Base-by-base conservation (phyloP, 2,797 vertebrate species). In the Rhinichthys osculus region DNA sequence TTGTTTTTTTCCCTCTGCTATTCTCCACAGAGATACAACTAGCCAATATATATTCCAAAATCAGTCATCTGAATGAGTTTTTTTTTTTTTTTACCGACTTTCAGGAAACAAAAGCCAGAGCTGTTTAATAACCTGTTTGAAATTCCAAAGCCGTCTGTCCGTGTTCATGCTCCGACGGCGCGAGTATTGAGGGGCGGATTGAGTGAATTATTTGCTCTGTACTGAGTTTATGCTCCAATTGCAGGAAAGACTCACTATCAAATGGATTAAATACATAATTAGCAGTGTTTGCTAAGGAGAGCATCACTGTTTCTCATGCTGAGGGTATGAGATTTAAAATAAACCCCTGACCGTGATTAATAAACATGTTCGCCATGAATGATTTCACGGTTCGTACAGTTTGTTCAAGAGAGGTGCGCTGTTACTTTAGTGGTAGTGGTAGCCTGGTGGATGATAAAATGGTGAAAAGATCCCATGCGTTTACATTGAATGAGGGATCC, bases 1-100 rank as follows among this genome's bases (percentile, higher is more conserved):
- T 93, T 93, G 93, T 70, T 88, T 94, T 94, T 93, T 93, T 89
- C 40, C 84, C 76, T 83, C 81, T 81, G 86, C 89, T 82, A 91
- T 94, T 94, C 90, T 94, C 91, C 71, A 77, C 90, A 86, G 14
- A 42, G 92, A 91, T 88, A 84, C 90, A 83, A 81, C 88, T 82
- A 79, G 89, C 90, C 89, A 79, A 81, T 89, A 85, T 90, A 90
- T 92, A 90, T 93, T 93, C 92, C 90, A 89, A 91, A 81, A 85
- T 91, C 91, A 88, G 86, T 81, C 74, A 85, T 93, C 93, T 95
- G 92, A 87, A 89, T 92, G 87, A 90, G 64, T 47, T 77, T 47
- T 35, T 54, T 81, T 81, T n/a, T 47, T 52, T 7, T 52, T 40
- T 66, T 47, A 88, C 52, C 16, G n/a, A 50, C 54, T 83, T 54